Evolutionary conservation across 2,888 invertebrate species (phyloP).

Genomic region (Leuctra nigra): DNA sequence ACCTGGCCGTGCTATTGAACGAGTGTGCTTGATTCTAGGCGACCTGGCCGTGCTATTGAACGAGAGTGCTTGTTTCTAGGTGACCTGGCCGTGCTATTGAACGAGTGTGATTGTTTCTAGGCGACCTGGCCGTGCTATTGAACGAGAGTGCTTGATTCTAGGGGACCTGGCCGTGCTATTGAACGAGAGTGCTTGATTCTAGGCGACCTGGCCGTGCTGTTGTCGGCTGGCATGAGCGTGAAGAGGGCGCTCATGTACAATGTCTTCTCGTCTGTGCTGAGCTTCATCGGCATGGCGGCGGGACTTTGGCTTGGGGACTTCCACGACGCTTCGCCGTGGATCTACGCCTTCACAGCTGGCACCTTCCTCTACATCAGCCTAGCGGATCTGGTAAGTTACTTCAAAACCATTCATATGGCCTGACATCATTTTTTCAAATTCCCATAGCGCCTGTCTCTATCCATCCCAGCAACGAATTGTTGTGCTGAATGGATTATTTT

Average conservation of each 20-base stretch:
- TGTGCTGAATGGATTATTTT: neutral
- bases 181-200: too few relatives aligned
- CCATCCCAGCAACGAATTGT: neutral
- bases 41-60: too few relatives aligned
- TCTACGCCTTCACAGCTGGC: conserved; percentile 72
- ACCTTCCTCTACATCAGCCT: conserved; percentile 75
- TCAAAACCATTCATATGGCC: neutral
- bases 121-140: too few relatives aligned
- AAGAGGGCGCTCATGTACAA: conserved; percentile 66
- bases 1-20: too few relatives aligned
- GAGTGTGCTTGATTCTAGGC: too few relatives aligned
- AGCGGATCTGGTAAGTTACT: conserved; percentile 58
- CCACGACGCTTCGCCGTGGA: conserved; percentile 62
- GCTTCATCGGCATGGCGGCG: conserved; percentile 67
- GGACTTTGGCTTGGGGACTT: conserved; percentile 68
- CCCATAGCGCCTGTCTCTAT: conserved; percentile 3
- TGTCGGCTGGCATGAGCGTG: conserved; percentile 69
- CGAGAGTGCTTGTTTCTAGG: too few relatives aligned
- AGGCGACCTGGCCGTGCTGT: conserved; percentile 70
- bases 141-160: too few relatives aligned
- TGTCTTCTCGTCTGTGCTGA: conserved; percentile 64
- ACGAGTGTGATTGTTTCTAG: too few relatives aligned
- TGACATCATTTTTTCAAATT: neutral
- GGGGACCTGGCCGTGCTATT: too few relatives aligned
- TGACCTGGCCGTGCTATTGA: too few relatives aligned